These are phyloP conservation scores for Nephrotoma guestfalica DNA, from an alignment of 2,888 invertebrate species.

Conservation along the genomic window DNA sequence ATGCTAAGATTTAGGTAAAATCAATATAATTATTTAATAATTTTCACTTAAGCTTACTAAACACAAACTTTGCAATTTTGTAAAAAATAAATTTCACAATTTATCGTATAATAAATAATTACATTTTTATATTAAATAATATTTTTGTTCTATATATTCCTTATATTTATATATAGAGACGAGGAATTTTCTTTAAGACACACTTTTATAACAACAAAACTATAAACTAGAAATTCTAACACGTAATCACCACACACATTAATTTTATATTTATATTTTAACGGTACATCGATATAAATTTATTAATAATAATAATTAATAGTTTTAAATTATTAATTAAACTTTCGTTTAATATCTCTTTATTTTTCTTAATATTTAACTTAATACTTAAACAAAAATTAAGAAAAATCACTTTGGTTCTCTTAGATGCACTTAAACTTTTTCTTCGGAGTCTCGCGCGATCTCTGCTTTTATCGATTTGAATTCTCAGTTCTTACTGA, in stretches of 20 bases:
- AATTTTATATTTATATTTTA: background rate
- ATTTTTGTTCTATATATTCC: background rate
- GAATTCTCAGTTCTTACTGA: background rate
- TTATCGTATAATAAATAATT: background rate
- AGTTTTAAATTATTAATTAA: background rate
- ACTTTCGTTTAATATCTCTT: background rate
- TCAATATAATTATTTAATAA: background rate
- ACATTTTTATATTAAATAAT: background rate
- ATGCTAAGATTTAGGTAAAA: background rate
- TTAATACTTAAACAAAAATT: background rate
- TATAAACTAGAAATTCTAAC: background rate
- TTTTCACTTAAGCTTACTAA: background rate
- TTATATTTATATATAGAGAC: background rate
- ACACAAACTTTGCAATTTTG: background rate
- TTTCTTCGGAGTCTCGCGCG: background rate
- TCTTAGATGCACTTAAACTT: background rate
- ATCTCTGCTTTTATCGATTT: background rate
- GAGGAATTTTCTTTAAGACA: background rate
- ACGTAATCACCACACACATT: background rate
- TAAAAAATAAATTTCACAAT: background rate
- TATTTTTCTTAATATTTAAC: background rate
- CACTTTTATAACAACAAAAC: background rate
- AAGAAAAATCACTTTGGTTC: background rate
- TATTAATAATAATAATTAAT: background rate
- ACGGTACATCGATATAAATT: background rate